Evolutionary conservation across 2,888 invertebrate genomes (phyloP).

Genomic region (Rugalucina vietnamica): DNA sequence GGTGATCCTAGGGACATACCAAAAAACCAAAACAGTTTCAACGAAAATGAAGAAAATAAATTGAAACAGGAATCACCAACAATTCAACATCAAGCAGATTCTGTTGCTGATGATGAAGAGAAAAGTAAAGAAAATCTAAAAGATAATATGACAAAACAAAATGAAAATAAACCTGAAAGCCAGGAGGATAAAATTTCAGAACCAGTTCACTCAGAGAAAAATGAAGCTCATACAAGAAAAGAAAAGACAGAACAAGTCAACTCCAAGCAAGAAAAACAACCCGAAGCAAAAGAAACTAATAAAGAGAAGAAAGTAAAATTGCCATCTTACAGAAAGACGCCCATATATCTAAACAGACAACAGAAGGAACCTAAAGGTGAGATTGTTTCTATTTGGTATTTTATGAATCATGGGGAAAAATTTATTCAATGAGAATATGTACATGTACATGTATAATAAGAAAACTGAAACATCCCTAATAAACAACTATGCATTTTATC

Average conservation of each 20-base stretch:
- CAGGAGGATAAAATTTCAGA: background rate
- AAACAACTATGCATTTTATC: no score
- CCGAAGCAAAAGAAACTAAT: conserved; percentile 5
- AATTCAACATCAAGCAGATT: no score
- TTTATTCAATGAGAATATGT: no score
- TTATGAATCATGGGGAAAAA: no score
- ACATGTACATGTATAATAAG: no score
- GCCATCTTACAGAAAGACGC: conserved; percentile 40
- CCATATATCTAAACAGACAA: conserved; percentile 37
- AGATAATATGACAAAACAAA: background rate
- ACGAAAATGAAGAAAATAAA: no score
- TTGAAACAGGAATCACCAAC: no score
- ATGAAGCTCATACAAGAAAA: no score
- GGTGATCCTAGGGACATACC: no score
- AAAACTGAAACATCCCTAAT: no score
- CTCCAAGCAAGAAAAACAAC: background rate
- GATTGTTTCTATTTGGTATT: no score
- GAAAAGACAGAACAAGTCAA: background rate
- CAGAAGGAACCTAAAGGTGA: conserved; percentile 59
- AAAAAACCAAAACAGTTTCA: no score
- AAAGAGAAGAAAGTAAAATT: background rate
- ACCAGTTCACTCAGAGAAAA: background rate
- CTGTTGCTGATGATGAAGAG: background rate
- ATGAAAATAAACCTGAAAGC: background rate
- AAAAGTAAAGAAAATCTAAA: background rate